Percentiles rank a stretch among this genome's conserved stretches.
Conservation (phyloP, 1,140 invertebrate species). For the Leptinotarsa lineolata region DNA sequence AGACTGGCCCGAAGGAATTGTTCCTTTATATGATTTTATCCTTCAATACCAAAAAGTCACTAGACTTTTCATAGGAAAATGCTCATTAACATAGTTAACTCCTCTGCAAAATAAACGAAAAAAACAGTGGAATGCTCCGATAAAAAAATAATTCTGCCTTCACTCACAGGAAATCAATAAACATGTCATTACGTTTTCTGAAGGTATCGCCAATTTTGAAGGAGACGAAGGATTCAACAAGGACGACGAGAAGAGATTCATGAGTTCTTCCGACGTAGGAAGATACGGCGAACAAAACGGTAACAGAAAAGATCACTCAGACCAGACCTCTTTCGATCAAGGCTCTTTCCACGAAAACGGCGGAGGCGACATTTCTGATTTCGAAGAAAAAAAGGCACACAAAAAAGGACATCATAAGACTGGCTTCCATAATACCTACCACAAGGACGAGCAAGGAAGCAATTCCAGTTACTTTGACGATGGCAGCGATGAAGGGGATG, state of each 20-base stretch:
- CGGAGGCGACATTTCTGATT: constrained; percentile 45
- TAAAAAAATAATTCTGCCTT: too few species aligned
- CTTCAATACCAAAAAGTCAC: too few species aligned
- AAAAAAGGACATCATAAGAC: constrained; percentile 68
- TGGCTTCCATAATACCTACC: constrained; percentile 68
- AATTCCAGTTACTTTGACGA: constrained; percentile 69
- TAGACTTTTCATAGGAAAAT: too few species aligned
- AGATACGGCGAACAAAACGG: constrained; percentile 41
- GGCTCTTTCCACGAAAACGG: constrained; percentile 46
- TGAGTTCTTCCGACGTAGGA: constrained; percentile 42
- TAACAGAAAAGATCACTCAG: constrained; percentile 43
- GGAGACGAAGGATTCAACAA: constrained; percentile 47
- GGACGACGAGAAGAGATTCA: constrained; percentile 44
- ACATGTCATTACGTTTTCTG: background rate
- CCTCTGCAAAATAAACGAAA: too few species aligned
- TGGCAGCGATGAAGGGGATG: constrained; percentile 63
- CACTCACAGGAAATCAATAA: too few species aligned
- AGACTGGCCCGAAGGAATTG: too few species aligned
- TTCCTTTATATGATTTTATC: too few species aligned
- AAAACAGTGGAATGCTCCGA: too few species aligned
- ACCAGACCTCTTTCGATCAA: constrained; percentile 43
- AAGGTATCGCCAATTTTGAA: constrained; percentile 39
- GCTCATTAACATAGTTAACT: too few species aligned
- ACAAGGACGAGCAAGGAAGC: constrained; percentile 69
- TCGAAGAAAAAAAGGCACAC: constrained; percentile 60